Percentiles rank a stretch among this genome's conserved stretches.
phyloP scores from a whole-genome alignment of 1,140 invertebrate genomes.

The Gryon sp. region DNA sequence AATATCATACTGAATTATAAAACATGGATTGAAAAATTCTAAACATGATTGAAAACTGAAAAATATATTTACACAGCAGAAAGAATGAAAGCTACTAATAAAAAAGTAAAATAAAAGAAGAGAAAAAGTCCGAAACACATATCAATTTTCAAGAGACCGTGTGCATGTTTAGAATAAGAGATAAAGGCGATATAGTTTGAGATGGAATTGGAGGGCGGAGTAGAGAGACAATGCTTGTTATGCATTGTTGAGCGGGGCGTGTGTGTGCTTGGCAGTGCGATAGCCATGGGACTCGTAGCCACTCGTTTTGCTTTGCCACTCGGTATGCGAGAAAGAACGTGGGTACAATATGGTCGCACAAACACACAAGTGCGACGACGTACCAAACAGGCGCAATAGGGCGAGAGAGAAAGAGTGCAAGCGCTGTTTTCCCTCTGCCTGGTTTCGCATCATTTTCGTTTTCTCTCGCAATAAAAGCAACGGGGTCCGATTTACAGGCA shows the following conservation, averaged over 20 bases:
- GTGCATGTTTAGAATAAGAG: slow-evolving; percentile 58
- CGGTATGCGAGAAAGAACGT: slow-evolving; percentile 41
- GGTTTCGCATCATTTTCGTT: slow-evolving; percentile 41
- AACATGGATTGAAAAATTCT: no score
- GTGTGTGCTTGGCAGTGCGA: slow-evolving; percentile 35
- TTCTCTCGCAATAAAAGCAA: slow-evolving; percentile 47
- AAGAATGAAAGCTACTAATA: slow-evolving; percentile 32
- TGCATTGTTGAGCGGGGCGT: slow-evolving; percentile 68
- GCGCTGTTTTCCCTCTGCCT: slow-evolving; percentile 6
- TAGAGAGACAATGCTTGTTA: slow-evolving; percentile 73
- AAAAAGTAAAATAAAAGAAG: slow-evolving; percentile 31
- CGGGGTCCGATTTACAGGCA: slow-evolving; percentile 44
- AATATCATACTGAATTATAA: no score
- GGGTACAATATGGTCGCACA: slow-evolving; percentile 41
- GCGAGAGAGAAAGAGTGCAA: slow-evolving; percentile 11
- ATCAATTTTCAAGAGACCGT: slow-evolving; percentile 47
- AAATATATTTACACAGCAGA: no score
- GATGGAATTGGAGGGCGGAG: slow-evolving; percentile 70
- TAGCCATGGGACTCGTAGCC: slow-evolving; percentile 35
- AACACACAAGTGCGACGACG: slow-evolving; percentile 20
- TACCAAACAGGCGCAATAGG: no score
- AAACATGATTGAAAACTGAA: no score
- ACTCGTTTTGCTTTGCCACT: slow-evolving; percentile 24
- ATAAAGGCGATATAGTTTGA: slow-evolving; percentile 68
- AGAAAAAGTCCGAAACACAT: slow-evolving; percentile 34